Conservation (phyloP, 1,140 invertebrate species). For the Oreohelix idahoensis region DNA sequence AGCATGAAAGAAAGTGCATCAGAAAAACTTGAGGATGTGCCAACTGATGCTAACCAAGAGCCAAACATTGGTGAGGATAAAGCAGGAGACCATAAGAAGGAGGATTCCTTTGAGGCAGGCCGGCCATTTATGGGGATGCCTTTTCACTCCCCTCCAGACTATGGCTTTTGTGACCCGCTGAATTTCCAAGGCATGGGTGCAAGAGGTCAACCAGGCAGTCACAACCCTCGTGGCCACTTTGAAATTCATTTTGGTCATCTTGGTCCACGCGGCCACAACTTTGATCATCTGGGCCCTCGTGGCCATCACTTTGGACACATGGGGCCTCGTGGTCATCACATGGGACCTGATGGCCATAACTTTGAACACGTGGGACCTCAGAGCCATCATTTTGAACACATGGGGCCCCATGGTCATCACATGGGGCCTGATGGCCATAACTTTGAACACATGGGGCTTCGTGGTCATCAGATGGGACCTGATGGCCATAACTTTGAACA, state of each 20-base stretch:
- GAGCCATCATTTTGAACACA: not conserved
- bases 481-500: not conserved
- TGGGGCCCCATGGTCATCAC: not conserved
- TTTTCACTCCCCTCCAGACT: not conserved
- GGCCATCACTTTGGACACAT: not conserved
- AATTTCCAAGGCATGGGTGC: not conserved
- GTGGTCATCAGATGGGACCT: not conserved
- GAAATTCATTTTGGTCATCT: not conserved
- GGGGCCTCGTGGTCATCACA: not conserved
- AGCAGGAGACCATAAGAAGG: conserved; percentile 1
- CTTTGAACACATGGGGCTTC: not conserved
- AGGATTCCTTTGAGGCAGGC: not conserved
- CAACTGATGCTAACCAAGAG: not conserved
- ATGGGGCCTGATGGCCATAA: not conserved
- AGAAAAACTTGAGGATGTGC: not conserved
- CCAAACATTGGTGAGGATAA: not conserved
- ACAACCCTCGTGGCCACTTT: not conserved
- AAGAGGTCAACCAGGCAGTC: not conserved
- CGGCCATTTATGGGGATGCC: conserved; percentile 3
- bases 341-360: not conserved
- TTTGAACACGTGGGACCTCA: not conserved
- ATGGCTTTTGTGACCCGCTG: not conserved
- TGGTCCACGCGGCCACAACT: not conserved
- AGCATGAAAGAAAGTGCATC: not conserved
- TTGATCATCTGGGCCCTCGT: not conserved